Conservation (phyloP, 2,888 invertebrate genomes). For the Himalopsyche kuldschensis region DNA sequence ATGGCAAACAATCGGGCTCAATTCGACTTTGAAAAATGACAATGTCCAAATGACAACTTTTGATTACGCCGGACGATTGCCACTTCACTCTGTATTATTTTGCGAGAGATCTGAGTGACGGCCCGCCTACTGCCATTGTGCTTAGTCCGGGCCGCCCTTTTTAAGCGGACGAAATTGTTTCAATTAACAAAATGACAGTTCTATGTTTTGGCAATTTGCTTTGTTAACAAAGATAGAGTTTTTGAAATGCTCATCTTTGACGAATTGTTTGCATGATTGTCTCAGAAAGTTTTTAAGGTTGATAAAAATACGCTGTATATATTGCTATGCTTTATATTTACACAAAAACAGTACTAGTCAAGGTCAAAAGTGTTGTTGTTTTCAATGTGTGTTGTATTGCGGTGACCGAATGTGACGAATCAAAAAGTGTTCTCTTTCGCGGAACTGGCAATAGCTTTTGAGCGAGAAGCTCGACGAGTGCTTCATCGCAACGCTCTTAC, state of each 20-base stretch:
- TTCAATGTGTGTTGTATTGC: too few species aligned
- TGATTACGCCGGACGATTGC: constrained; percentile 7
- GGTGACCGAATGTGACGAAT: too few species aligned
- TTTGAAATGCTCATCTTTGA: background rate
- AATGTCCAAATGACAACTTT: constrained; percentile 9
- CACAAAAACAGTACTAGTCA: too few species aligned
- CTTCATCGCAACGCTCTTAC: too few species aligned
- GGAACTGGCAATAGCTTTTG: too few species aligned
- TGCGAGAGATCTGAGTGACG: background rate
- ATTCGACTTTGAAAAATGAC: constrained; percentile 6
- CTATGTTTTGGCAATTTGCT: background rate
- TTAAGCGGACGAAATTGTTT: background rate
- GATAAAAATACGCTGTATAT: too few species aligned
- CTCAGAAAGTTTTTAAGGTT: too few species aligned
- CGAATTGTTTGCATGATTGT: background rate
- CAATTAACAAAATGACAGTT: background rate
- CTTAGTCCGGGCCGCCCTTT: background rate
- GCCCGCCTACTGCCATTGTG: background rate
- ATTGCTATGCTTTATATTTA: too few species aligned
- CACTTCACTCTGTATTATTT: background rate
- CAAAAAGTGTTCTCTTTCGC: too few species aligned
- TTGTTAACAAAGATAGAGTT: background rate
- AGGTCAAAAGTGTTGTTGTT: too few species aligned
- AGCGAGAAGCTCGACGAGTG: too few species aligned
- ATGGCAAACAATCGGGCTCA: constrained; percentile 5